Base-by-base conservation (phyloP, 2,888 invertebrate species). In the Atethmia centrago region DNA sequence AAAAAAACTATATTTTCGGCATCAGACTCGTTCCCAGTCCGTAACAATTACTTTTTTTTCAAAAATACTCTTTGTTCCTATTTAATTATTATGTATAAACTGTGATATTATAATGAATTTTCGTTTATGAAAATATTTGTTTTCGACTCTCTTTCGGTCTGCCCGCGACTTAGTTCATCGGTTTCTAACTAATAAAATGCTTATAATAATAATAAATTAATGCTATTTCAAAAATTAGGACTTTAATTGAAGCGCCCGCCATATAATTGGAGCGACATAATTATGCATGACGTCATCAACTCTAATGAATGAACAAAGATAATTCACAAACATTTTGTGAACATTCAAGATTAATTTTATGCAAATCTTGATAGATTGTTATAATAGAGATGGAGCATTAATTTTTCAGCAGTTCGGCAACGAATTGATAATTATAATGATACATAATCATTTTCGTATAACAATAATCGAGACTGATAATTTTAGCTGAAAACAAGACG, bases 191-290 rank as follows among this genome's bases (percentile, higher is more conserved):
- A 61, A 69, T 77, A 45, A 40, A 81, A 69, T 28, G 16, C 45
- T 40, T 63, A 19, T 58, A 40, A 19, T 58, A 45, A 55, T 64
- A 59, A 71, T 65, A 77, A 31, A 65, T 59, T 64, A 82, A 25
- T 40, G 12, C 12, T 12, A 55, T 71, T 64, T 59, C 55, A 74
- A 74, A 77, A 65, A 55, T 55, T 65, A 21, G 61, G 62, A 58
- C 28, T 62, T 61, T 62, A 71, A 81, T 77, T 68, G 56, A 62
- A 65, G 25, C 58, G 31, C 69, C 59, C 25, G 40, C 55, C 12
- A 28, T 58, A 59, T 85, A 73, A 83, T 85, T 71, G 61, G 47
- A n/a, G 51, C 25, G 36, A 49, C 45, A 65, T 68, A 74, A 83
- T 79, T 65, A 61, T n/a, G 53, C 63, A 31, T 67, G 47, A 78